Conservation (phyloP, 2,888 invertebrate species). For the Blastobasis lacticolella region DNA sequence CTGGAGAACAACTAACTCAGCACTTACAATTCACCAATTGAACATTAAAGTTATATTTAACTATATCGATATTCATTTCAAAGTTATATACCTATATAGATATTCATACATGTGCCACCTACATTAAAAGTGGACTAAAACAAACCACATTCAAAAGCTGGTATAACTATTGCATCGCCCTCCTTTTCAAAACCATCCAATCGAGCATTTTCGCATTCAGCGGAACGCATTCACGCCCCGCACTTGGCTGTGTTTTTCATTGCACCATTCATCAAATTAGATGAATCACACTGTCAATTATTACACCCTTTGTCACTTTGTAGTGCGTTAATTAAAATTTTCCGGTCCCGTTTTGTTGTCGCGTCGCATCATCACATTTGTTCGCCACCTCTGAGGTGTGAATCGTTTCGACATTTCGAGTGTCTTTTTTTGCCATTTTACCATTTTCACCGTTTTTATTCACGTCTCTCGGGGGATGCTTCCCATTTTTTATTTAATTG, state of each 20-base stretch:
- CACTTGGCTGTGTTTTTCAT: conserved; percentile 36
- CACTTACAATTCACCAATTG: too few species aligned
- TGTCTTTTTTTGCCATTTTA: conserved; percentile 39
- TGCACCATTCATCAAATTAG: conserved; percentile 59
- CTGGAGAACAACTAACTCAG: too few species aligned
- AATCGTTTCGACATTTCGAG: conserved; percentile 31
- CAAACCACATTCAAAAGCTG: too few species aligned
- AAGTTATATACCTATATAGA: too few species aligned
- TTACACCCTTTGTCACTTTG: conserved; percentile 49
- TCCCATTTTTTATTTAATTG: conserved; percentile 50
- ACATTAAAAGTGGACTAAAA: too few species aligned
- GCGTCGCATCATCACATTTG: conserved; percentile 45
- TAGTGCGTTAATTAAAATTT: conserved; percentile 70
- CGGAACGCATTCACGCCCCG: conserved; percentile 27
- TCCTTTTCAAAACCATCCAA: conserved; percentile 41
- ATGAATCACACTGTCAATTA: conserved; percentile 50
- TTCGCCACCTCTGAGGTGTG: conserved; percentile 69
- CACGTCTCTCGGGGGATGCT: too few species aligned
- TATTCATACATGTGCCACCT: too few species aligned
- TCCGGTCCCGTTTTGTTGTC: conserved; percentile 47
- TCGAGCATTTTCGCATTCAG: conserved; percentile 49
- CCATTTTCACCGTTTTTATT: conserved; percentile 29
- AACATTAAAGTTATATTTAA: too few species aligned
- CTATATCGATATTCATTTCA: too few species aligned
- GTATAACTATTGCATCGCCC: conserved; percentile 12